phyloP scores from a whole-genome alignment of 2,113 vertebrate species.

The Ciconia stormi region DNA sequence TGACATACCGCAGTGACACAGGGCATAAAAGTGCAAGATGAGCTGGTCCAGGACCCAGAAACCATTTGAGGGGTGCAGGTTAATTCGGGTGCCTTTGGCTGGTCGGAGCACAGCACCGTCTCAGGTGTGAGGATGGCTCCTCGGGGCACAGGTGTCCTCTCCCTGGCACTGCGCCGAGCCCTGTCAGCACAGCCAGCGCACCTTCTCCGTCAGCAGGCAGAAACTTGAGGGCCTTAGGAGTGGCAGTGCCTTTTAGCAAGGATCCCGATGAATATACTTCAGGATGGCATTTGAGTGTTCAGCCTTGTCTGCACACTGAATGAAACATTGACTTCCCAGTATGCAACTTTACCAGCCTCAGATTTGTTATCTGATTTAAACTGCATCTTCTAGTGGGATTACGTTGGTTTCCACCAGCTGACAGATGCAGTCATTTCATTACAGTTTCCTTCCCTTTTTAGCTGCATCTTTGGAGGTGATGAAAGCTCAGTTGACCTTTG shows the following conservation, averaged over 20 bases:
- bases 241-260: background rate
- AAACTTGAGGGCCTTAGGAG: background rate
- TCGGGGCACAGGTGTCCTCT: background rate
- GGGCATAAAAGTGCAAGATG: background rate
- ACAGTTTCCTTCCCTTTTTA: constrained; percentile 52
- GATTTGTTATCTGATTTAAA: constrained; percentile 50
- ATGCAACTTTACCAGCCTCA: background rate
- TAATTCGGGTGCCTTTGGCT: background rate
- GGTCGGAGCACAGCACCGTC: background rate
- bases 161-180: accelerated
- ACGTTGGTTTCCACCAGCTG: constrained; percentile 51
- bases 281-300: background rate
- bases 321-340: background rate
- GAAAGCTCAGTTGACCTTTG: constrained; percentile 59
- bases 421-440: constrained; percentile 48
- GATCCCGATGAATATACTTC: background rate
- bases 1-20: background rate
- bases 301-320: background rate
- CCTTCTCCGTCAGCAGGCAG: background rate
- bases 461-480: constrained; percentile 35
- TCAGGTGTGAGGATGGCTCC: background rate
- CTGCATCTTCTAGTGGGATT: constrained; percentile 28
- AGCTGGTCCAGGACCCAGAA: background rate
- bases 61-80: background rate
- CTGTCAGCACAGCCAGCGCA: background rate